Conservation (phyloP, 2,797 vertebrate genomes). For the Muscicapa comitata region DNA sequence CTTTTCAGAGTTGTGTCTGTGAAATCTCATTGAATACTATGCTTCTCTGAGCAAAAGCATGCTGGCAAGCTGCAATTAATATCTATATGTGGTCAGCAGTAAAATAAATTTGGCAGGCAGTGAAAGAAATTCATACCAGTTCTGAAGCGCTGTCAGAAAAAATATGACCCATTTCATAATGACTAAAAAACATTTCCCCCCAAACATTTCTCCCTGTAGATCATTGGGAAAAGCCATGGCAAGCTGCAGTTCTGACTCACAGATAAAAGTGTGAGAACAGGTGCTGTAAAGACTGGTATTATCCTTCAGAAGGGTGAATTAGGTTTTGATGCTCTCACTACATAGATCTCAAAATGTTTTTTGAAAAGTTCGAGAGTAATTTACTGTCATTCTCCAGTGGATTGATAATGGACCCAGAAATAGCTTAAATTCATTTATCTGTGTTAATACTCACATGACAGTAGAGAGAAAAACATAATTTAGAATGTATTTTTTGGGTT, state of each 20-base stretch:
- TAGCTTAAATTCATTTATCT: slow-evolving; percentile 1
- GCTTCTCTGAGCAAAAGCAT: not conserved
- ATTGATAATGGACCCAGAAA: not conserved
- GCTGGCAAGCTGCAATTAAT: not conserved
- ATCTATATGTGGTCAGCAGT: not conserved
- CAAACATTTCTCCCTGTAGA: not conserved
- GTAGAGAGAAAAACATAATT: not conserved
- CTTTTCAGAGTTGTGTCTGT: not conserved
- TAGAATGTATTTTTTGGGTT: not conserved
- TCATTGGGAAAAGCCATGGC: not conserved
- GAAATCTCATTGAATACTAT: not conserved
- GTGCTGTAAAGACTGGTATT: not conserved
- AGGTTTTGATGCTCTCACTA: not conserved
- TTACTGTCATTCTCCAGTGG: not conserved
- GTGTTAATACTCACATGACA: not conserved
- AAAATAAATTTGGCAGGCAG: not conserved
- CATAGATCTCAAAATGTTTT: not conserved
- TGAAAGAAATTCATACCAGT: not conserved
- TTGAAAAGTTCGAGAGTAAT: not conserved
- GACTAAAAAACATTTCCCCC: not conserved
- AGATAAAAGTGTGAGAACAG: not conserved
- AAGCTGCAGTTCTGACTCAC: not conserved
- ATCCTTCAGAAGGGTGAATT: not conserved
- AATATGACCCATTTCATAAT: not conserved
- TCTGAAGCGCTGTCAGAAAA: not conserved